Base-by-base conservation (phyloP, 1,140 invertebrate species). In the Lepidotrigona ventralis region DNA sequence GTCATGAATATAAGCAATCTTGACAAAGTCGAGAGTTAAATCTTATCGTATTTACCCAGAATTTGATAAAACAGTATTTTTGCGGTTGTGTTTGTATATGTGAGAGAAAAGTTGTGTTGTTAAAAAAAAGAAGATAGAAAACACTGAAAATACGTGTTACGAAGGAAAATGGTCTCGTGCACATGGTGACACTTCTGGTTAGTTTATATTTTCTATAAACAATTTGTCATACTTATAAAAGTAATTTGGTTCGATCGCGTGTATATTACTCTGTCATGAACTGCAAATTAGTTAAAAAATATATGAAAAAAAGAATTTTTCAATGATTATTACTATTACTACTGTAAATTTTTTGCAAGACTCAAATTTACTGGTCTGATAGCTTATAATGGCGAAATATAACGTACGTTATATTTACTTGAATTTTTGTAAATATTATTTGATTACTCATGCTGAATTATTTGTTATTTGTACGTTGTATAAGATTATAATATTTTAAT, bases 141-240 rank as follows among this genome's bases (percentile, higher is more conserved):
- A 53, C 58, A 14, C 74, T 70, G 33, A 66, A 72, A 64, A 81
- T 60, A 81, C 79, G 77, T 72, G 72, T 74, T 69, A 54, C 29
- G 51, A 73, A 75, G 78, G 58, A 86, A 79, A 88, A 91, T 91
- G 90, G 78, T 86, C 78, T 81, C 76, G 79, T 86, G 85, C 89
- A 91, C 90, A 91, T 91, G 90, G 85, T 91, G 89, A 91, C 86
- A 90, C 88, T 81, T 72, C 88, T 83, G 88, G 89, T 90, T 81
- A 90, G 87, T 90, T 88, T 68, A 54, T 74, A 72, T 64, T 70
- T 86, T 33, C 68, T 77, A 86, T 86, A 87, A 87, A 87, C 83
- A 87, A 78, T 85, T 85, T 77, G 46, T 51, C 33, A 56, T 58
- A 74, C 39, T 82, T 51, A 46, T 69, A 17, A 54, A 81, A 81